Base-by-base conservation (phyloP, 1,140 invertebrate genomes). In the Himalopsyche phryganea region DNA sequence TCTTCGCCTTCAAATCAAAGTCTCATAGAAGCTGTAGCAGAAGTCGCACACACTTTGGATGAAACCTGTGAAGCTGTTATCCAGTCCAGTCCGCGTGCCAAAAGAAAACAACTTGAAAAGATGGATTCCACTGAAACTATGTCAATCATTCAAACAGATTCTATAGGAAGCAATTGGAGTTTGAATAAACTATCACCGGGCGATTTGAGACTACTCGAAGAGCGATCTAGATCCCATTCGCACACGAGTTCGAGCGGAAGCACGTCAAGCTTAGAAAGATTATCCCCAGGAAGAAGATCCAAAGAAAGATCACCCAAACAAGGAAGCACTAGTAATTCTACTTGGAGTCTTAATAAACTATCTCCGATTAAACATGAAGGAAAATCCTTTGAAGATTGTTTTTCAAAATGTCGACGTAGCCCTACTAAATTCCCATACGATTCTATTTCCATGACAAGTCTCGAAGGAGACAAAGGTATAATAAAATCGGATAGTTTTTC, bases 41-140 rank as follows among this genome's bases (percentile, higher is more conserved):
- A 81, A 66, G 83, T 87, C 1, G 84, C 83, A 1, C 83, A 79
- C 47, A 80, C 81, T n/a, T 65, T 87, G 10, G 85, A 88, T 62
- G 81, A 84, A 63, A 81, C 86, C 6, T 85, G 85, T 7, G 85
- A 83, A 62, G 80, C 80, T 11, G 80, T 81, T 0, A 82, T 84
- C 50, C 80, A 81, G 64, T 80, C 77, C 4, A 83, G 81, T 66
- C 80, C 81, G 23, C 69, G 76, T 63, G 71, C 77, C 1, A 79
- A 76, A 63, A 65, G 80, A 52, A 79, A 77, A 64, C 68, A 79
- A 45, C 65, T 78, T 2, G 73, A 77, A 45, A 71, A 74, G 56
- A 54, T 75, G 35, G 77, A 80, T 65, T 75, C 68, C 48, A 58
- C 69, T 13, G 78, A 81, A 63, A 71, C 77, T 11, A 71, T 77